Evolutionary conservation across 2,888 invertebrate species (phyloP).

Genomic region (Tetragnatha montana): DNA sequence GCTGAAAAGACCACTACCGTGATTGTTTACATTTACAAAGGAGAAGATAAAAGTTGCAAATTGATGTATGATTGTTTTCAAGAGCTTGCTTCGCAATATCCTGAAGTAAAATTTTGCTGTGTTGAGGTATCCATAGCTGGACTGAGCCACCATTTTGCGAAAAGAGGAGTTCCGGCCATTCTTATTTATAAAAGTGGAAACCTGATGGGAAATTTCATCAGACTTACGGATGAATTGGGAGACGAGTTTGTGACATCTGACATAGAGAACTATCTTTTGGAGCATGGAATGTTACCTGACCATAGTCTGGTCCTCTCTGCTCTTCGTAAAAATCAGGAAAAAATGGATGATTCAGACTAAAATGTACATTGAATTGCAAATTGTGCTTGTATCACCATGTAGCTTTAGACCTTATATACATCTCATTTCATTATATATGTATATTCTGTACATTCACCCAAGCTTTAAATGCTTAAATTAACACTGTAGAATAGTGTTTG

Average conservation of each 20-base stretch:
- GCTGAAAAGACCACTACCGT: conserved; percentile 89
- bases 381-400: too few relatives aligned
- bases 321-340: conserved; percentile 7
- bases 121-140: conserved; percentile 88
- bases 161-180: conserved; percentile 91
- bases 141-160: conserved; percentile 87
- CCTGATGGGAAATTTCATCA: conserved; percentile 93
- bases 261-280: conserved; percentile 91
- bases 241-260: conserved; percentile 92
- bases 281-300: conserved; percentile 76
- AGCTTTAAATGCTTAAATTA: too few relatives aligned
- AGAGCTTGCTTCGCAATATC: conserved; percentile 86
- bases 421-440: too few relatives aligned
- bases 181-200: conserved; percentile 92
- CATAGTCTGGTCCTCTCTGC: conserved; percentile 47
- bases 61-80: conserved; percentile 89
- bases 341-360: conserved; percentile 36
- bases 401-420: too few relatives aligned
- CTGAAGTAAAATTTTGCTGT: conserved; percentile 91
- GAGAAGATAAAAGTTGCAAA: conserved; percentile 77
- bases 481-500: too few relatives aligned
- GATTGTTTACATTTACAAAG: conserved; percentile 91
- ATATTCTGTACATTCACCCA: too few relatives aligned
- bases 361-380: too few relatives aligned
- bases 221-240: conserved; percentile 89